phyloP scores from a whole-genome alignment of 2,113 vertebrate genomes.

The Elgaria multicarinata region DNA sequence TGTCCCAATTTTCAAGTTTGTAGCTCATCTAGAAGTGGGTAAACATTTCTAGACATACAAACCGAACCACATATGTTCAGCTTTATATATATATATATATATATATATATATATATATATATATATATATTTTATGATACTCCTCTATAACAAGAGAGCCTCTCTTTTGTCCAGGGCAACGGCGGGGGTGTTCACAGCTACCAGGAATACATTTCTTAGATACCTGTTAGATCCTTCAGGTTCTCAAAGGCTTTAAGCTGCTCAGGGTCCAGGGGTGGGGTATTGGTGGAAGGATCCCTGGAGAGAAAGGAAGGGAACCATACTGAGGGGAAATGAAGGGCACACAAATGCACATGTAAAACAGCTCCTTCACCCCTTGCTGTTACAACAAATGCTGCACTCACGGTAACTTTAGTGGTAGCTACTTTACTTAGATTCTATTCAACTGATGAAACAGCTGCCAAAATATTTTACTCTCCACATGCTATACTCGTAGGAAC shows the following conservation, averaged over 20 bases:
- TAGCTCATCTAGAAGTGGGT: no score
- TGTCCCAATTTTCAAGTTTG: no score
- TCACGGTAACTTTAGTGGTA: not conserved
- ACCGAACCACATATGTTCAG: no score
- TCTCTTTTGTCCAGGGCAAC: not conserved
- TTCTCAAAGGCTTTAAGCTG: constrained; percentile 84
- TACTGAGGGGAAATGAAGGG: not conserved
- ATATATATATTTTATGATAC: no score
- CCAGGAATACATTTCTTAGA: constrained; percentile 17
- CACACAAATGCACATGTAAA: not conserved
- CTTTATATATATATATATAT: no score
- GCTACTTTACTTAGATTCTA: not conserved
- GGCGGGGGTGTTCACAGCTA: no score
- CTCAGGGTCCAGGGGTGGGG: constrained; percentile 76
- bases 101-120: no score
- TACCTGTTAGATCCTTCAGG: constrained; percentile 94
- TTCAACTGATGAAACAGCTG: not conserved
- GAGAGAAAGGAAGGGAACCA: not conserved
- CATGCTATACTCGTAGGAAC: not conserved
- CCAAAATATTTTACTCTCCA: not conserved
- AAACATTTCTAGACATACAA: no score
- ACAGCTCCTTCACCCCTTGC: no score
- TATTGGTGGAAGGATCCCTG: constrained; percentile 83
- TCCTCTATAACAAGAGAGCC: not conserved
- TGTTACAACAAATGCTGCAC: not conserved